Evolutionary conservation across 2,797 vertebrate genomes (phyloP), one percentile per base, ranked within the genome.

Genomic region (Schizopygopsis pylzovi): DNA sequence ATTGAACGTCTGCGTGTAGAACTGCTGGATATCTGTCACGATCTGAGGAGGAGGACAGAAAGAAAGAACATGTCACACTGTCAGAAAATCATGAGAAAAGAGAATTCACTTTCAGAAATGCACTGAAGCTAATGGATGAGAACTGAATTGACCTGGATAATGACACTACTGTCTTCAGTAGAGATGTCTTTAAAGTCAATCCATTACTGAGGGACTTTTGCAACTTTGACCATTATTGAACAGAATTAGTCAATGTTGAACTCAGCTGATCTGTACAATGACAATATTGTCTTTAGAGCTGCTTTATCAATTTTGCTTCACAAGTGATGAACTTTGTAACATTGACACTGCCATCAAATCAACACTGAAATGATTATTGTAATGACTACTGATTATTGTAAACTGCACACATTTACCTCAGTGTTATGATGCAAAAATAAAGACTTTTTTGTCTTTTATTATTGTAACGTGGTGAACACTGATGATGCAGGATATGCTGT

Each of bases 1-100:
- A n/a, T n/a, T n/a, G 70, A 95, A 97, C 0, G 96, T 95, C 45
- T 97, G 92, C 7, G 3, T 88, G 83, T 99, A 99, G 89, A 98
- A 97, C 0, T 94, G 89, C 4, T 96, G 92, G 0, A 98, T 11
- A 1, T 98, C 96, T 0, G 94, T 79, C 63, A 95, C 94, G 88
- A 99, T 95, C 98, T 99, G 82, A 1, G 88, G 4, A n/a, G 4
- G 10, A 67, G 20, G 45, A 68, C 9, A 52, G 45, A 47, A 16
- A 37, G n/a, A 73, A 12, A 9, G 9, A 82, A 39, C 20, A 16
- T n/a, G 25, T 18, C 45, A 68, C 49, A 12, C 15, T 33, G 16
- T 78, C 4, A 37, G 78, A 41, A 73, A 18, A 73, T 61, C 6
- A 68, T 47, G 47, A 47, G n/a, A 52, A 70, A 25, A 20, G 5